Evolutionary conservation across 2,113 vertebrate species (phyloP).

Genomic region (Embiotoca jacksoni): DNA sequence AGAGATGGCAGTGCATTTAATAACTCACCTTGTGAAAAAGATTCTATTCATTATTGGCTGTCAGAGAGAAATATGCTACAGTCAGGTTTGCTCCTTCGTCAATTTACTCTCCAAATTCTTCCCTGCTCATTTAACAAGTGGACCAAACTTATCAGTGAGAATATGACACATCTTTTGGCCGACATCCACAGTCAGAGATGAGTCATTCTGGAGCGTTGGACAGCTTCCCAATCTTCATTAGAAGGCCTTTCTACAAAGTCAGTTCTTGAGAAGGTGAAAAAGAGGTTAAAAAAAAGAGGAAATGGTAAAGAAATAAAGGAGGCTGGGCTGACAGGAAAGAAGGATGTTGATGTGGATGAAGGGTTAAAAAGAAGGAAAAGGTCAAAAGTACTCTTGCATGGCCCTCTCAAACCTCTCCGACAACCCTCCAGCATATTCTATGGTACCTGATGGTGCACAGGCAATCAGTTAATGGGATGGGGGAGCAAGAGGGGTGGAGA

Average conservation of each 20-base stretch:
- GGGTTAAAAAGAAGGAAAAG: constrained; percentile 54
- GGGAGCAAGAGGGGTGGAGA: constrained; percentile 9
- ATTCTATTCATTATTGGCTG: constrained; percentile 55
- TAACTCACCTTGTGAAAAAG: constrained; percentile 49
- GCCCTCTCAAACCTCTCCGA: constrained; percentile 39
- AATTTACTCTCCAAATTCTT: constrained; percentile 42
- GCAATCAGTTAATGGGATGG: constrained; percentile 79
- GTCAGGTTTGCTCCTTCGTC: constrained; percentile 32
- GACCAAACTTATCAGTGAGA: constrained; percentile 45
- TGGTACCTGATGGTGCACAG: constrained; percentile 36
- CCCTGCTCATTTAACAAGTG: constrained; percentile 31
- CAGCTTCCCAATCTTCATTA: constrained; percentile 62
- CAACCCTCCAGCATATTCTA: constrained; percentile 35
- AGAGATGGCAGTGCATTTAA: constrained; percentile 24
- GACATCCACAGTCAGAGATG: constrained; percentile 52
- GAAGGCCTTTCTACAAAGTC: constrained; percentile 60
- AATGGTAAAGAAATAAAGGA: background rate
- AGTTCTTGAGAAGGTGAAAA: constrained; percentile 15
- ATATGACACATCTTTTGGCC: constrained; percentile 53
- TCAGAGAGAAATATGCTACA: constrained; percentile 32
- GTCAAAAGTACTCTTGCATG: constrained; percentile 43
- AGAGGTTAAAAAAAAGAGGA: background rate
- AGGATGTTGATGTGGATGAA: constrained; percentile 21
- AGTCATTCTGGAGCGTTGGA: constrained; percentile 59
- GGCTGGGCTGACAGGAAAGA: background rate